phyloP scores from a whole-genome alignment of 2,888 invertebrate genomes.

The Adelphocoris suturalis region DNA sequence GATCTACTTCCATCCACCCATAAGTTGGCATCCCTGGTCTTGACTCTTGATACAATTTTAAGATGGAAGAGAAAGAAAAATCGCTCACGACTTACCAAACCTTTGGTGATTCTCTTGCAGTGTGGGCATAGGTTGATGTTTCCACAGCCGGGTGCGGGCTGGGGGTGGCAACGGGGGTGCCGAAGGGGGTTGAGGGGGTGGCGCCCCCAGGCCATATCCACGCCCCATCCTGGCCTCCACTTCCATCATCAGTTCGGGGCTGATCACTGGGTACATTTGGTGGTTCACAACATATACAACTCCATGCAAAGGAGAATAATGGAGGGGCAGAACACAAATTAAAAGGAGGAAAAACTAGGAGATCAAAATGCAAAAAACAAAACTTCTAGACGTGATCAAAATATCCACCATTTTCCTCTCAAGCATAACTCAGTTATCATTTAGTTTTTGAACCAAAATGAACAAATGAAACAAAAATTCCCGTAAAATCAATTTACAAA shows the following conservation, averaged over 20 bases:
- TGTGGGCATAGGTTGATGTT: conserved; percentile 81
- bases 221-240: conserved; percentile 92
- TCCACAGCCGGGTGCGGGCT: conserved; percentile 73
- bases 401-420: conserved; percentile 36
- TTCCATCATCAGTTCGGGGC: conserved; percentile 92
- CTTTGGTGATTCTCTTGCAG: conserved; percentile 84
- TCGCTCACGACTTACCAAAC: conserved; percentile 81
- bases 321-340: background rate
- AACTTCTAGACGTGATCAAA: background rate
- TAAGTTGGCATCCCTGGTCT: conserved; percentile 14
- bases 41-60: too few relatives aligned
- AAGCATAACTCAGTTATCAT: background rate
- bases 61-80: too few relatives aligned
- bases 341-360: background rate
- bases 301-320: conserved; percentile 34
- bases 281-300: conserved; percentile 63
- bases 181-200: conserved; percentile 60
- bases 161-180: conserved; percentile 65
- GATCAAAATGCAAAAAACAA: conserved; percentile 6
- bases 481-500: too few relatives aligned
- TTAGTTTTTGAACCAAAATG: background rate
- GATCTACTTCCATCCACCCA: too few relatives aligned
- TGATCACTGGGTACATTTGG: conserved; percentile 84
- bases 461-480: too few relatives aligned
- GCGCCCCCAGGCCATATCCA: conserved; percentile 82